Conservation (phyloP, 64 coral and sea anemone genomes). For the Astreopora myriophthalma region DNA sequence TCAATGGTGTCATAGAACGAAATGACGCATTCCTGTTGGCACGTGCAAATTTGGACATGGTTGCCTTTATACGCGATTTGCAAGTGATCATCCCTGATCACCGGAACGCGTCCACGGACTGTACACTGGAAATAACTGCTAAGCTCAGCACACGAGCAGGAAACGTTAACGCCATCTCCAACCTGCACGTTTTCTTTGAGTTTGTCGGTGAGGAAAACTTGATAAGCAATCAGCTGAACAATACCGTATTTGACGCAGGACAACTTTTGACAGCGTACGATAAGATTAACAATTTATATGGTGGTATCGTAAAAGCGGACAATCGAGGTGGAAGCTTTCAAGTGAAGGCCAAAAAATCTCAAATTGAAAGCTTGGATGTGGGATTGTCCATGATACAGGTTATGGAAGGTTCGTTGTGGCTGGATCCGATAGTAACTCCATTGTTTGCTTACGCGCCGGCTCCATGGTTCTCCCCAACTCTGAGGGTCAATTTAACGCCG, state of each 20-base stretch:
- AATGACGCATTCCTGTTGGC: constrained; percentile 66
- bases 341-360: background rate
- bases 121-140: constrained; percentile 21
- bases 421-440: background rate
- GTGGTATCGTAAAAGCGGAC: constrained; percentile 35
- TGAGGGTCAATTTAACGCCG: constrained; percentile 12
- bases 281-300: constrained; percentile 37
- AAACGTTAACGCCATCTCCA: background rate
- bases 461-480: background rate
- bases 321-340: constrained; percentile 1
- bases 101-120: constrained; percentile 21
- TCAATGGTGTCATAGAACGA: constrained; percentile 59
- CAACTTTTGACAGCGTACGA: constrained; percentile 48
- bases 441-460: background rate
- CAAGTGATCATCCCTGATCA: constrained; percentile 57
- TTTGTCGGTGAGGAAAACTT: constrained; percentile 12
- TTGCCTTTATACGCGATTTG: constrained; percentile 10
- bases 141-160: constrained; percentile 6
- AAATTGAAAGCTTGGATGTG: constrained; percentile 25
- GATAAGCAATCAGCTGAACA: constrained; percentile 9
- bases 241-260: constrained; percentile 14
- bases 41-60: constrained; percentile 53
- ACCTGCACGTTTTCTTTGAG: constrained; percentile 62
- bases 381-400: constrained; percentile 68
- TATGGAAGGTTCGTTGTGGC: background rate